These are phyloP conservation scores for Galeopsomyia nigrocyanea DNA, from an alignment of 2,888 invertebrate species.

Conservation along the genomic window DNA sequence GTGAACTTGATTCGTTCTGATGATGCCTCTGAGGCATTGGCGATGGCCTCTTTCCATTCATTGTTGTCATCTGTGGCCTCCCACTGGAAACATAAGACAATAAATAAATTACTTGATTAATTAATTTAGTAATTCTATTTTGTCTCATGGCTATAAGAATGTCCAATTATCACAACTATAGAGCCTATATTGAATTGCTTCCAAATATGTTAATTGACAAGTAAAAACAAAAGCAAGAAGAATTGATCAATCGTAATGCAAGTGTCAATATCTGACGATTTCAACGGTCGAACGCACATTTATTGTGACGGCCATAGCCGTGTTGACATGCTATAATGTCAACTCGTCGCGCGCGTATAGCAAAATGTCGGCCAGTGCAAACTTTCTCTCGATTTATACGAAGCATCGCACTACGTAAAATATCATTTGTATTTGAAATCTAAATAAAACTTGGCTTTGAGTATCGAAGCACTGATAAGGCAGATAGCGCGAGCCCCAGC, in stretches of 20 bases:
- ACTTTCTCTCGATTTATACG: constrained; percentile 4
- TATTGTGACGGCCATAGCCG: too few relatives aligned
- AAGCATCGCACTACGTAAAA: not conserved
- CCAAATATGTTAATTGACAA: too few relatives aligned
- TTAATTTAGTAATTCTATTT: too few relatives aligned
- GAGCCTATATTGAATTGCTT: too few relatives aligned
- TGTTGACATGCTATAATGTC: constrained; percentile 11
- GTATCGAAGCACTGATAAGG: too few relatives aligned
- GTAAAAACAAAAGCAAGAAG: too few relatives aligned
- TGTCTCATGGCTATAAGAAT: too few relatives aligned
- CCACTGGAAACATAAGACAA: constrained; percentile 21
- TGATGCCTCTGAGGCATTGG: constrained; percentile 63
- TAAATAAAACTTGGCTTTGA: too few relatives aligned
- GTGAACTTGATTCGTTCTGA: constrained; percentile 63
- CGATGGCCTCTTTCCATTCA: constrained; percentile 66
- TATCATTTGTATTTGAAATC: not conserved
- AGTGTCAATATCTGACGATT: constrained; percentile 13
- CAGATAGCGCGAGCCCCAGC: not conserved
- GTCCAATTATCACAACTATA: too few relatives aligned
- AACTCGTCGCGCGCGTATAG: constrained; percentile 9
- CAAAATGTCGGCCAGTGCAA: constrained; percentile 39
- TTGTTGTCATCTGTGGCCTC: constrained; percentile 64
- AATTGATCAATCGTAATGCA: not conserved
- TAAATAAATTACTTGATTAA: not conserved
- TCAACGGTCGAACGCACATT: constrained; percentile 9